Base-by-base conservation (phyloP, 1,140 invertebrate genomes). In the Tetramorium alpestre region DNA sequence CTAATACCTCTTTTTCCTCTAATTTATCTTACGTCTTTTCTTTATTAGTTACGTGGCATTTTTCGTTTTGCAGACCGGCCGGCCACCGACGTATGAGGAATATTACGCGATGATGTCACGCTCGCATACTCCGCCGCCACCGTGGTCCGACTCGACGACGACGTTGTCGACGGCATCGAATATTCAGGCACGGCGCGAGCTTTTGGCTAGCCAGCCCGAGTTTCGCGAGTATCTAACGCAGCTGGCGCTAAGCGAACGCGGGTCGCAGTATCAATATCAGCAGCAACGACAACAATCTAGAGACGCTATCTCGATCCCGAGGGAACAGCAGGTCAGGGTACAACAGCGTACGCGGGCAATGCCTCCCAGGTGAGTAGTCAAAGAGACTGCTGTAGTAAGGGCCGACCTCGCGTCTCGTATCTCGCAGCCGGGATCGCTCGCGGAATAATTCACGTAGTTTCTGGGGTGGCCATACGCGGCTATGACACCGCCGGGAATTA, bases 61-160 rank as follows among this genome's bases (percentile, higher is more conserved):
- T 54, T 78, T 47, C 16, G 1, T 44, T 87, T 76, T 60, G 33
- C 89, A 95, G 95, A 91, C 92, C 0, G 94, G 95, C 47, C 67
- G 95, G 58, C 95, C 94, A 22, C 95, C 95, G 18, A 95, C 95
- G 56, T 95, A 95, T 81, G 95, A 95, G 44, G 95, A 95, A 65
- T 94, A 95, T 72, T 93, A 93, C 85, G 91, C 92, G 16, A 92
- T 94, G 92, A 80, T 94, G 18, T 91, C 94, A 5, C 94, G 94
- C 8, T 95, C 95, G 11, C 94, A 94, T 54, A 95, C 95, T 33
- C 95, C 94, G 0, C 95, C 95, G 2, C 95, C 94, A 3, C 94
- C 95, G 0, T 95, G 95, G 95, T 94, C 95, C 5, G 94, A 95
- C 41, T 93, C 94, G 1, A 73, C 86, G 28, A 47, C 72, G 51